Conservation (phyloP, 2,888 invertebrate genomes). For the Cheilosia impressa region DNA sequence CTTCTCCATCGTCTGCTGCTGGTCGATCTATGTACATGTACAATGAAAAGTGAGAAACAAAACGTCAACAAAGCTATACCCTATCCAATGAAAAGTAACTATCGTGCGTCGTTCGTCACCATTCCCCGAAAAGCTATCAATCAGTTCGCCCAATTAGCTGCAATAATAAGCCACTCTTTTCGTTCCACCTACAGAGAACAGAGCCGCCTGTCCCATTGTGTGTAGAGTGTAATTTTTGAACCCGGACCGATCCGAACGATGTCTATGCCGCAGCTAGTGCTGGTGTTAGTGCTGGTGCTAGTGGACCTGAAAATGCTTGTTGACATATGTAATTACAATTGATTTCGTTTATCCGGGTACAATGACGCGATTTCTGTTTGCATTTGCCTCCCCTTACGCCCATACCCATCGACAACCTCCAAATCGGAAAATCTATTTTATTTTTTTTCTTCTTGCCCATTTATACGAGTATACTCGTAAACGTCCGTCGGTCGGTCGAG, state of each 20-base stretch:
- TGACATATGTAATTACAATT: slow-evolving; percentile 83
- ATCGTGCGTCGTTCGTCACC: slow-evolving; percentile 27
- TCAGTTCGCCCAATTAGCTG: slow-evolving; percentile 78
- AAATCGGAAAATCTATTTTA: slow-evolving; percentile 38
- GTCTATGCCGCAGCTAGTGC: slow-evolving; percentile 3
- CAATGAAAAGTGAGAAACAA: slow-evolving; percentile 52
- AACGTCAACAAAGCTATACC: slow-evolving; percentile 31
- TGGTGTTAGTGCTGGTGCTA: slow-evolving; percentile 20
- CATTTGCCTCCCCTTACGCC: slow-evolving; percentile 18
- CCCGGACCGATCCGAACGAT: slow-evolving; percentile 7
- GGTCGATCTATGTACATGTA: not conserved
- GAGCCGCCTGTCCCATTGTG: not conserved
- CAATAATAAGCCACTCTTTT: slow-evolving; percentile 77
- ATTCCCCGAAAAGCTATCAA: slow-evolving; percentile 76
- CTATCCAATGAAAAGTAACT: not conserved
- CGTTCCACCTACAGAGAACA: slow-evolving; percentile 12
- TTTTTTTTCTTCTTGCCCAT: slow-evolving; percentile 30
- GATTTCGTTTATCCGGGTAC: slow-evolving; percentile 78
- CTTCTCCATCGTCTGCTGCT: not conserved
- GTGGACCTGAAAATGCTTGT: slow-evolving; percentile 80
- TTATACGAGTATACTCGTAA: not conserved
- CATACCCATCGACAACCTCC: not conserved
- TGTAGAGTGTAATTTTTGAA: slow-evolving; percentile 10
- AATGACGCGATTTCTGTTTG: slow-evolving; percentile 68
- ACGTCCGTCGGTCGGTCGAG: not conserved